Evolutionary conservation across 2,113 vertebrate species (phyloP).

Genomic region (Perognathus longimembris): DNA sequence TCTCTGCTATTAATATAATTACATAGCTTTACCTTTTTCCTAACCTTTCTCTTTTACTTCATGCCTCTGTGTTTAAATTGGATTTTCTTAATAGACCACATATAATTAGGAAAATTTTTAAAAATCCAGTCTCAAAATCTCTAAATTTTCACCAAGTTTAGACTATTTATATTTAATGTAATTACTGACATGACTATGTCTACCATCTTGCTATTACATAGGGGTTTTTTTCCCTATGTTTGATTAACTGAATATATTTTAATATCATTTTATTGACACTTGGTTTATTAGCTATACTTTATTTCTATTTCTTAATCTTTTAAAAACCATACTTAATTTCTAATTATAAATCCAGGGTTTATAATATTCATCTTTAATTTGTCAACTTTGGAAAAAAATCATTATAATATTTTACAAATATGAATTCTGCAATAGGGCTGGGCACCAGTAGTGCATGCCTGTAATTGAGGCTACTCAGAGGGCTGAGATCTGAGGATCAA

Average conservation of each 20-base stretch:
- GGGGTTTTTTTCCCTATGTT: not conserved
- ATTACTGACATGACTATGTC: too few species aligned
- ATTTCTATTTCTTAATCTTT: not conserved
- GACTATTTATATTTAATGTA: not conserved
- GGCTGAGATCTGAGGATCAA: too few species aligned
- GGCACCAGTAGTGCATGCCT: too few species aligned
- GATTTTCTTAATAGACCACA: not conserved
- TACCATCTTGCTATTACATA: too few species aligned
- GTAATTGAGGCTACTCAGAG: too few species aligned
- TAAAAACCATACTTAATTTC: not conserved
- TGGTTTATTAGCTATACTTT: not conserved
- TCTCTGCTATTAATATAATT: not conserved
- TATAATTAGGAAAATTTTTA: not conserved
- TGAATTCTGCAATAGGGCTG: not conserved
- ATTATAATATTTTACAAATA: not conserved
- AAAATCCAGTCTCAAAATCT: not conserved
- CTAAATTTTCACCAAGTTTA: too few species aligned
- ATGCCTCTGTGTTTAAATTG: not conserved
- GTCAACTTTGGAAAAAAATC: not conserved
- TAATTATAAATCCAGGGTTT: not conserved
- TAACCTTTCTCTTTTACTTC: not conserved
- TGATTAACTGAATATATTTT: too few species aligned
- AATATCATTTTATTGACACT: too few species aligned
- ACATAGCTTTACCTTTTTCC: not conserved
- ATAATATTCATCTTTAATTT: slow-evolving; percentile 10